Evolutionary conservation across 2,113 vertebrate species (phyloP), one percentile per base, ranked within the genome.

Genomic region (Nothoprocta perdicaria): DNA sequence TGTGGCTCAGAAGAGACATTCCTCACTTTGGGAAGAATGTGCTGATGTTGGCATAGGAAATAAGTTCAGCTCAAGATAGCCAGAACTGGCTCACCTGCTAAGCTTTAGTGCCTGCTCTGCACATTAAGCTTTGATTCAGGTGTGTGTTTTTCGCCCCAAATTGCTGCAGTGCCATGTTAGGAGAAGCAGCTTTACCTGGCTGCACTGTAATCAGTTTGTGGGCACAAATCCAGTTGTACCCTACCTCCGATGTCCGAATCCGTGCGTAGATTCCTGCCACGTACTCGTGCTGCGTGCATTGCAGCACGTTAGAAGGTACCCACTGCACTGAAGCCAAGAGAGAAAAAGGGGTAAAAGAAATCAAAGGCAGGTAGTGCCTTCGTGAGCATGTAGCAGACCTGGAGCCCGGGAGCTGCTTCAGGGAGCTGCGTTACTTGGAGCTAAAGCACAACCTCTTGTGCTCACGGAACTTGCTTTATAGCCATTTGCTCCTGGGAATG

Each of bases 171-270:
- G 22, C 69, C 40, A 48, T 80, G 22, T 55, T n/a, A 41, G 88
- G 41, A 69, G 65, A 83, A 18, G 48, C 3, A 24, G 27, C 66
- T 93, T 50, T 76, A 19, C 62, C 58, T 76, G 84, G 23, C 62
- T 58, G 1, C 46, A 24, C 50, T 80, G 12, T 80, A 62, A 3
- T 71, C 35, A 1, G 46, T 1, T 53, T 67, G 46, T 52, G 88
- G 86, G 90, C 86, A 89, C 45, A 7, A 53, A 58, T 86, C 71
- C 92, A 90, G 77, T 35, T 61, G 62, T 55, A 63, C 67, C 85
- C 62, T 61, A 38, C 57, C 78, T 69, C 15, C 4, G 21, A 12
- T 80, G 88, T 78, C 77, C 78, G 58, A 53, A 88, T 61, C 24
- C 3, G 52, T 53, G 18, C 81, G 31, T 3, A 21, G 45, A 41